Base-by-base conservation (phyloP, 2,797 vertebrate genomes). In the Lepus oiostolus region DNA sequence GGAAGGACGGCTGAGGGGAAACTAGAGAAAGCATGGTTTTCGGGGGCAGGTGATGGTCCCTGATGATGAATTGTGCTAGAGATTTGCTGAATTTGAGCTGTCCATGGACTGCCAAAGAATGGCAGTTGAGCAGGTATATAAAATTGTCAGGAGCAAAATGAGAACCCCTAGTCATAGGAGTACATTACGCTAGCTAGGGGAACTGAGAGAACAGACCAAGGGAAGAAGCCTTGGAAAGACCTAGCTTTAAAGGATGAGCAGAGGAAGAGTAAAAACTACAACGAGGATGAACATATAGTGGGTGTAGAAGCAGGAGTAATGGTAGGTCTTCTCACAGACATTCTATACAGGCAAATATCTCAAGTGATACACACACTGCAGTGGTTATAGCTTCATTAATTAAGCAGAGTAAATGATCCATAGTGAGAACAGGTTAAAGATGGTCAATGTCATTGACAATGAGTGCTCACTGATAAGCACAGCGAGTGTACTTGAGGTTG, bases 231-330 rank as follows among this genome's bases (percentile, higher is more conserved):
- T 60, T 16, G 63, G 60, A 67, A 62, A 90, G 72, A 70, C 75
- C 47, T 84, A 17, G 1, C 12, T 26, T 85, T 30, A 72, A 71
- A 28, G 54, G 10, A 74, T 32, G 16, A 72, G 65, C 47, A 86
- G 88, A 91, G 32, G 14, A 87, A 76, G 76, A 83, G 60, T 47
- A 47, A 52, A 42, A 82, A 75, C 32, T 35, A 60, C 72, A 91
- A 52, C 75, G 47, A 88, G 11, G 38, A 76, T 52, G 58, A 5
- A 60, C 60, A 24, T 7, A 11, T 38, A 76, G 60, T n/a, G 24
- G 52, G 2, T 75, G 47, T 11, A 72, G 83, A 86, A 91, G 71
- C 52, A 79, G n/a, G 22, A 88, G 32, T 72, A 71, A 79, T 2
- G 60, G 8, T 62, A 63, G 70, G 26, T 63, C 42, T 63, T 17